Evolutionary conservation across 2,888 invertebrate species (phyloP).

Genomic region (Frankliniella fusca): DNA sequence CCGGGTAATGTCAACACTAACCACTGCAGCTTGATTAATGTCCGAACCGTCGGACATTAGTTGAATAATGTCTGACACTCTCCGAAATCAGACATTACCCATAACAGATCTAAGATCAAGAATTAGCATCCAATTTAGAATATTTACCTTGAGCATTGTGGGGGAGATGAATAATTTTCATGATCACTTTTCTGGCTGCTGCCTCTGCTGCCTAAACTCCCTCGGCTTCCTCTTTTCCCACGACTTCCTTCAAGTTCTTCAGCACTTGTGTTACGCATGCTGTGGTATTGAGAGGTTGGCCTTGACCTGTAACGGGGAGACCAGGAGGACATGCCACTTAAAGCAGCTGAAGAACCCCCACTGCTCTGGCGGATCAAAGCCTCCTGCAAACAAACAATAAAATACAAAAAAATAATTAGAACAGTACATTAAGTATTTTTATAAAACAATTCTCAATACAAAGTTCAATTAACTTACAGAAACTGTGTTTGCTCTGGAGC

Average conservation of each 20-base stretch:
- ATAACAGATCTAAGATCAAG: too few relatives aligned
- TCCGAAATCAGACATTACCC: too few relatives aligned
- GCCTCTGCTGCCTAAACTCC: not conserved
- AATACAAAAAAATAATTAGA: not conserved
- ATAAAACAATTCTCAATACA: not conserved
- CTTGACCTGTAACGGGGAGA: not conserved
- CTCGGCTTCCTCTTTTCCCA: not conserved
- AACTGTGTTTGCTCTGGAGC: not conserved
- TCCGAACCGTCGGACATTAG: too few relatives aligned
- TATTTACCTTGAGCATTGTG: not conserved
- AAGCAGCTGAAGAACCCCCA: not conserved
- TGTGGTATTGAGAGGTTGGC: not conserved
- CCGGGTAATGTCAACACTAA: too few relatives aligned
- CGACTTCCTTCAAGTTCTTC: not conserved
- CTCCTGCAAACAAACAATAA: not conserved
- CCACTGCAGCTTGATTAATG: too few relatives aligned
- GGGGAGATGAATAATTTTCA: not conserved
- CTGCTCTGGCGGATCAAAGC: not conserved
- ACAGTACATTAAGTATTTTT: not conserved
- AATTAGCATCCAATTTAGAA: too few relatives aligned
- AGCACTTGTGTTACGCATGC: not conserved
- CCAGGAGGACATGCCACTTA: not conserved
- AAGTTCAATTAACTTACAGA: not conserved
- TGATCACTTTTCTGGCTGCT: slow-evolving; percentile 4
- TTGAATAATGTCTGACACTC: too few relatives aligned